These are phyloP conservation scores for Allobates femoralis DNA, from an alignment of 2,797 vertebrate species.

Conservation along the genomic window DNA sequence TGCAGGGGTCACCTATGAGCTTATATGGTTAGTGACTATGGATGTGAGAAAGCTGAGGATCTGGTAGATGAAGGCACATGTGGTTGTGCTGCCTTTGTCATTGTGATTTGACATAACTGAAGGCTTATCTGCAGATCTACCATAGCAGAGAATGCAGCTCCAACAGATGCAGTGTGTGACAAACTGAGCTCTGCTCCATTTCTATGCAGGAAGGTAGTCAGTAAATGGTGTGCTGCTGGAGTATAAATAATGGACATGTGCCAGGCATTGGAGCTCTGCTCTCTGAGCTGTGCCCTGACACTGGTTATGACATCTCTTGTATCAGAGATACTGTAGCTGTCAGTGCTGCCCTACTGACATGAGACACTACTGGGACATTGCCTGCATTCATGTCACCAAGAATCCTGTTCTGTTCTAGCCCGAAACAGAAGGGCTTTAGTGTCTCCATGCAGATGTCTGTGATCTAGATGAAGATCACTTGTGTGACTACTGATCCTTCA, in stretches of 20 bases:
- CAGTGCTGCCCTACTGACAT: constrained; percentile 44
- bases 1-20: background rate
- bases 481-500: background rate
- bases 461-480: background rate
- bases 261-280: constrained; percentile 31
- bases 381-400: background rate
- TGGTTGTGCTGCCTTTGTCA: background rate
- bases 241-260: constrained; percentile 54
- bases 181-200: background rate
- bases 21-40: no score
- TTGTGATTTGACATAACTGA: no score
- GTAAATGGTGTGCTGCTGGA: background rate
- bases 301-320: constrained; percentile 17
- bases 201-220: background rate
- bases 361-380: background rate
- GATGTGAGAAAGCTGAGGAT: background rate
- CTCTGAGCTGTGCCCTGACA: background rate
- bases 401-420: background rate
- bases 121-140: background rate
- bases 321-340: constrained; percentile 35
- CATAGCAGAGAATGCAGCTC: background rate
- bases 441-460: background rate
- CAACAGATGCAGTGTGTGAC: background rate
- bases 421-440: background rate
- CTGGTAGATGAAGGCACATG: background rate